Conservation (phyloP, 2,888 invertebrate genomes). For the Eurytoma adleriae region DNA sequence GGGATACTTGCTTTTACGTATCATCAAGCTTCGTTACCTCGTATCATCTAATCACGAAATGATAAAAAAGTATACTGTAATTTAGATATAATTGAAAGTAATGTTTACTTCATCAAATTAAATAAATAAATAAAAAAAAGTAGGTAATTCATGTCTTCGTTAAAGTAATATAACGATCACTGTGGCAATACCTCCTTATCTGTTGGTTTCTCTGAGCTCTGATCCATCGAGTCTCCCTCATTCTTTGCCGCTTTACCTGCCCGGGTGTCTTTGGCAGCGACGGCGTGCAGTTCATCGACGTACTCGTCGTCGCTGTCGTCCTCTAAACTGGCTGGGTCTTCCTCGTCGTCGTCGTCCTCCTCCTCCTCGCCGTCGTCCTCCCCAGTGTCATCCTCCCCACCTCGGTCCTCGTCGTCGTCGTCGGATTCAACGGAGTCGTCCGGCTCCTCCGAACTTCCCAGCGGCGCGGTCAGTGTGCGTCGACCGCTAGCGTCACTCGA, state of each 20-base stretch:
- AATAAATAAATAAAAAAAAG: too few relatives aligned
- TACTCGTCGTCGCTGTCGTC: conserved; percentile 56
- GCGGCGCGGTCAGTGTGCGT: not conserved
- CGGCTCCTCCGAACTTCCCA: conserved; percentile 28
- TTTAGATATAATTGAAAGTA: too few relatives aligned
- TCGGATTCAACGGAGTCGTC: conserved; percentile 50
- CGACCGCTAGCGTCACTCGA: not conserved
- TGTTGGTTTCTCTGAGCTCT: not conserved
- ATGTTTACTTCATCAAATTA: too few relatives aligned
- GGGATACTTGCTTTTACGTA: not conserved
- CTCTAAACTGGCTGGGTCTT: conserved; percentile 64
- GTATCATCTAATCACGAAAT: too few relatives aligned
- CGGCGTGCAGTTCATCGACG: conserved; percentile 52
- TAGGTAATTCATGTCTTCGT: too few relatives aligned
- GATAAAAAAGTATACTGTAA: too few relatives aligned
- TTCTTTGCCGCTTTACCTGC: too few relatives aligned
- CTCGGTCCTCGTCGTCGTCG: conserved; percentile 57
- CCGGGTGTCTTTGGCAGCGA: not conserved
- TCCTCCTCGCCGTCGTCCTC: conserved; percentile 46
- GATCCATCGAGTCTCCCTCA: not conserved
- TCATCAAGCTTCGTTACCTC: too few relatives aligned
- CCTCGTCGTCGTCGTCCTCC: conserved; percentile 45
- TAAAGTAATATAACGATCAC: not conserved
- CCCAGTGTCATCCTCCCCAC: conserved; percentile 55
- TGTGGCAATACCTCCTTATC: conserved; percentile 30